Evolutionary conservation across 2,113 vertebrate genomes (phyloP).

Genomic region (Tupaia tana): DNA sequence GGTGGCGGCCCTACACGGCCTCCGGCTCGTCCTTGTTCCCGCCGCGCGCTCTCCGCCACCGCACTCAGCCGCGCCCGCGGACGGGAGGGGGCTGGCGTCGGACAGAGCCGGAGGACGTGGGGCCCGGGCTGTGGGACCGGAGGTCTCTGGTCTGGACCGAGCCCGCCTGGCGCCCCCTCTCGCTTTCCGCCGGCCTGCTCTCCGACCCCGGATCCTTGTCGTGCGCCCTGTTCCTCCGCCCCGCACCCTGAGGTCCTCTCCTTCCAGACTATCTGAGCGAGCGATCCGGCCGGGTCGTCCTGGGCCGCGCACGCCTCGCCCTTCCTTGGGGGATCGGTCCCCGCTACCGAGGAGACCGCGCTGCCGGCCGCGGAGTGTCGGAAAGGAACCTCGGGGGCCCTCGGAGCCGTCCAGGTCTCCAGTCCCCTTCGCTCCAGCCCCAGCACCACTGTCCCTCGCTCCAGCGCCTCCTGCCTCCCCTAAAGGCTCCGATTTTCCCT

Average conservation of each 20-base stretch:
- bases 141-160: too few relatives aligned
- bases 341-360: too few relatives aligned
- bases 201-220: background rate
- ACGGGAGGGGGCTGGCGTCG: background rate
- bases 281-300: background rate
- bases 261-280: background rate
- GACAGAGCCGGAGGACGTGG: too few relatives aligned
- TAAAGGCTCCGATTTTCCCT: background rate
- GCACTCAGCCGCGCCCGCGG: background rate
- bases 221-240: background rate
- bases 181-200: background rate
- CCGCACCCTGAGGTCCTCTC: background rate
- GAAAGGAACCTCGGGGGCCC: background rate
- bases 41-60: background rate
- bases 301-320: background rate
- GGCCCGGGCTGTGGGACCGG: too few relatives aligned
- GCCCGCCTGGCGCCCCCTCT: too few relatives aligned
- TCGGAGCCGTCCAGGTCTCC: background rate
- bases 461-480: too few relatives aligned
- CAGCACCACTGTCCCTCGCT: background rate
- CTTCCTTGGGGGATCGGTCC: background rate
- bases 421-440: background rate
- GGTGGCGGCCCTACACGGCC: background rate
- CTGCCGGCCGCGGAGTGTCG: too few relatives aligned
- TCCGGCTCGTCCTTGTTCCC: too few relatives aligned